Evolutionary conservation across 2,113 vertebrate genomes (phyloP), one percentile per base, ranked within the genome.

Genomic region (Cololabis saira): DNA sequence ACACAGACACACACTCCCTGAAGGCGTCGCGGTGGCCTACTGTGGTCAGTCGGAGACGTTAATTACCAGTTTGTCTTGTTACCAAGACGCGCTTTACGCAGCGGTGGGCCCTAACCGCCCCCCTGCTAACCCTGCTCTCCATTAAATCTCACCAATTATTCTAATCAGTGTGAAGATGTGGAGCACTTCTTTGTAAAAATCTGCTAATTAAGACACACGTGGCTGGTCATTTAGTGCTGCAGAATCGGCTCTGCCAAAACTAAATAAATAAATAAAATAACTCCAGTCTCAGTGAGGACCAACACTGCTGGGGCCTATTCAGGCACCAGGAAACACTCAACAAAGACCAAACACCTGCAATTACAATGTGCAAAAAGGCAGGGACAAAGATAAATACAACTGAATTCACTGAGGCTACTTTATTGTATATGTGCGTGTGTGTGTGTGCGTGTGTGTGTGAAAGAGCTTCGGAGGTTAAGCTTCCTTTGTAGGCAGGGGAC

Each of bases 71-170:
- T 55, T 79, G 89, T 78, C 81, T 91, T 74, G 74, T 91, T 91
- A 91, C 77, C 51, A 74, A 81, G 86, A 84, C 78, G 84, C 83
- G 82, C 76, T 87, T 91, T 88, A 88, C 87, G 44, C 90, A 83
- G 90, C 75, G 41, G 87, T 86, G 74, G 73, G 80, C 82, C 80
- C 27, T 45, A 53, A 76, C 81, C 82, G 69, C 81, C 88, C 85
- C 77, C 76, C 83, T 85, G 89, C 85, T 86, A 78, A 81, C 79
- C 86, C 85, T 50, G 50, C 85, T 81, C 81, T 67, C 84, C 71
- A 79, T 85, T 87, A 92, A 91, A 91, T 90, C 80, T 84, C 80
- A 85, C 89, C 89, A 92, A 91, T 93, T 93, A 93, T 77, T 72
- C 87, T 91, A 90, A 94, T 92, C 86, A 91, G 86, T 15, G 50